Conservation (phyloP, 1,140 invertebrate genomes). For the Drosophila kohkoa region DNA sequence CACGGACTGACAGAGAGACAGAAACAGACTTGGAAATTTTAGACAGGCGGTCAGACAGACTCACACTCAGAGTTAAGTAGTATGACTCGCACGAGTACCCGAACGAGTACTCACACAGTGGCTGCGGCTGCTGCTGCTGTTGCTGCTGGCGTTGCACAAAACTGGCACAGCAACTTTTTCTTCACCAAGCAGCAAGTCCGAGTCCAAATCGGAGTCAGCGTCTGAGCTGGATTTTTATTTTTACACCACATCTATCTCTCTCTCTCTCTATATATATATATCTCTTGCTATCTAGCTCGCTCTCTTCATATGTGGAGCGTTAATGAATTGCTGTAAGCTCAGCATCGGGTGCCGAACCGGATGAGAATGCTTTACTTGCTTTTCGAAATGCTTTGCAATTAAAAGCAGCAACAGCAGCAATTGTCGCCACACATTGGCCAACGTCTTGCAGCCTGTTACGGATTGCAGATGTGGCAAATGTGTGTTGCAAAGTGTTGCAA, state of each 20-base stretch:
- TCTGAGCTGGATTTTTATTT: constrained; percentile 52
- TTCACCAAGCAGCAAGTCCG: constrained; percentile 38
- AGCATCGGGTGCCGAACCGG: constrained; percentile 71
- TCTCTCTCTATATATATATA: no score
- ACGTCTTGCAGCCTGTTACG: constrained; percentile 44
- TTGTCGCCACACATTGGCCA: constrained; percentile 68
- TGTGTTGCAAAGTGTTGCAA: constrained; percentile 58
- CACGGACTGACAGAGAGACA: constrained; percentile 21
- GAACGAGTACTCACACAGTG: constrained; percentile 29
- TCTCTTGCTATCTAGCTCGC: background rate
- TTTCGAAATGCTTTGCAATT: constrained; percentile 66
- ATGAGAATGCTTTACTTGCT: constrained; percentile 72
- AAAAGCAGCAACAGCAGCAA: constrained; percentile 61
- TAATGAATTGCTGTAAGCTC: constrained; percentile 69
- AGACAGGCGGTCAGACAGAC: constrained; percentile 13
- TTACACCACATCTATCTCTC: constrained; percentile 13
- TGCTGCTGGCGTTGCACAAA: constrained; percentile 56
- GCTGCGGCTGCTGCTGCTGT: constrained; percentile 22
- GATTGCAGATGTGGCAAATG: constrained; percentile 31
- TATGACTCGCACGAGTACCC: constrained; percentile 40
- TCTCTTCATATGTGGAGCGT: constrained; percentile 70
- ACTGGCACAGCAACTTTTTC: constrained; percentile 83
- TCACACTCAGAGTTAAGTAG: constrained; percentile 25
- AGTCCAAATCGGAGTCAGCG: constrained; percentile 7
- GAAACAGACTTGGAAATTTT: constrained; percentile 11